phyloP scores from a whole-genome alignment of 1,140 invertebrate species.

The Heliconius eleuchia region DNA sequence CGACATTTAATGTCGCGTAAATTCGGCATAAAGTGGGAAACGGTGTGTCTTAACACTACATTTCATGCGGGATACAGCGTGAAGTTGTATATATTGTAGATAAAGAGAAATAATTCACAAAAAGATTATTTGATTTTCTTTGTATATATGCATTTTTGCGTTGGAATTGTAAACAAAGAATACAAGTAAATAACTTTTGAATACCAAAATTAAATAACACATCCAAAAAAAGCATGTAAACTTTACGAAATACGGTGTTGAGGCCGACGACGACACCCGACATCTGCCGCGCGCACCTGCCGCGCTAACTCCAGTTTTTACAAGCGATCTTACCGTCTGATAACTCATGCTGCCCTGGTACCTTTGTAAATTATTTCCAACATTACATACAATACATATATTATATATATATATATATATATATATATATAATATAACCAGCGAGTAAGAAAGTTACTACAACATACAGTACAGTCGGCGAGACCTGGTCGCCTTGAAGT shows the following conservation, averaged over 20 bases:
- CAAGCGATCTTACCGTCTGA: slow-evolving; percentile 49
- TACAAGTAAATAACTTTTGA: not conserved
- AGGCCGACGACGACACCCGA: slow-evolving; percentile 31
- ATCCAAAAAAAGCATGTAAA: slow-evolving; percentile 32
- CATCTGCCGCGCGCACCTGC: slow-evolving; percentile 68
- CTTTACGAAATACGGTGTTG: slow-evolving; percentile 49
- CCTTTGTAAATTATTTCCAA: slow-evolving; percentile 48
- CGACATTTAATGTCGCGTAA: too few species aligned
- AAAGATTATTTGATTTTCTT: not conserved
- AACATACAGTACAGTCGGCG: too few species aligned
- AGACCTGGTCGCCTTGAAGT: too few species aligned
- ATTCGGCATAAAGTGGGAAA: too few species aligned
- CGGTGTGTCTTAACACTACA: too few species aligned
- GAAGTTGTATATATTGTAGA: too few species aligned
- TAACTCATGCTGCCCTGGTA: slow-evolving; percentile 58
- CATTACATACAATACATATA: slow-evolving; percentile 19
- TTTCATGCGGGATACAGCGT: too few species aligned
- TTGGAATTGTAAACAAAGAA: too few species aligned
- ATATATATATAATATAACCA: too few species aligned
- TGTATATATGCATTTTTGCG: too few species aligned
- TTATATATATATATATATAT: too few species aligned
- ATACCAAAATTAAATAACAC: not conserved
- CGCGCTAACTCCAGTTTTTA: slow-evolving; percentile 57
- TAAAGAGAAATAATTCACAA: not conserved
- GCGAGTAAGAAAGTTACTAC: slow-evolving; percentile 16